phyloP scores from a whole-genome alignment of 2,888 invertebrate species.

The Latheticus oryzae region DNA sequence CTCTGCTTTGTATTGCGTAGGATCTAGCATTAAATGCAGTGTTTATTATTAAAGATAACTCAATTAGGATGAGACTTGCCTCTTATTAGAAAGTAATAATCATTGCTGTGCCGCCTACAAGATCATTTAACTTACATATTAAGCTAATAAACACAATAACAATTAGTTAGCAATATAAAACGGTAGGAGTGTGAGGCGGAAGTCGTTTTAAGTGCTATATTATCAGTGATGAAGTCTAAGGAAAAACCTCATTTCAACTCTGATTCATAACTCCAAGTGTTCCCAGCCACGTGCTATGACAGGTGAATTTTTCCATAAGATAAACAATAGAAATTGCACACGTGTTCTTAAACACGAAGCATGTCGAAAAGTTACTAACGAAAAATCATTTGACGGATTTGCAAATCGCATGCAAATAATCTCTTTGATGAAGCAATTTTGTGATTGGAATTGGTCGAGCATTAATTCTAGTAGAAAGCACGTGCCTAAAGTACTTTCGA shows the following conservation, averaged over 20 bases:
- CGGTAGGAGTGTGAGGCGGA: slow-evolving; percentile 11
- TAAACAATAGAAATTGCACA: slow-evolving; percentile 34
- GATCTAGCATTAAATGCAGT: slow-evolving; percentile 27
- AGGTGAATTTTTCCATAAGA: slow-evolving; percentile 29
- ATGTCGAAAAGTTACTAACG: slow-evolving; percentile 18
- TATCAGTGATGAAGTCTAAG: too few species aligned
- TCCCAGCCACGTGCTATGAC: slow-evolving; percentile 38
- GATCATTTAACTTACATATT: slow-evolving; percentile 34
- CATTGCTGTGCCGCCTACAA: slow-evolving; percentile 36
- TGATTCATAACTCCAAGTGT: too few species aligned
- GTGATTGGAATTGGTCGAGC: slow-evolving; percentile 39
- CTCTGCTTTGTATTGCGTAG: slow-evolving; percentile 27
- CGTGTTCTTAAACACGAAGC: slow-evolving; percentile 29
- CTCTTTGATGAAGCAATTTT: slow-evolving; percentile 31
- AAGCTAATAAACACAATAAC: slow-evolving; percentile 34
- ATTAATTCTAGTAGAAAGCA: slow-evolving; percentile 39
- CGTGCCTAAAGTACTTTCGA: slow-evolving; percentile 40
- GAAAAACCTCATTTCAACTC: too few species aligned
- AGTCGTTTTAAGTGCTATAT: too few species aligned
- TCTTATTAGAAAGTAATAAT: slow-evolving; percentile 42
- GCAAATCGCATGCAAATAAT: slow-evolving; percentile 39
- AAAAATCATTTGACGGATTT: slow-evolving; percentile 31
- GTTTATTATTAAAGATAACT: slow-evolving; percentile 54
- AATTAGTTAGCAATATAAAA: slow-evolving; percentile 30
- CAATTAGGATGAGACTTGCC: slow-evolving; percentile 53